A percentile compares a stretch with the other conserved stretches of the same genome.
phyloP scores from a whole-genome alignment of 2,888 invertebrate species.

The Stegana nigrithorax region DNA sequence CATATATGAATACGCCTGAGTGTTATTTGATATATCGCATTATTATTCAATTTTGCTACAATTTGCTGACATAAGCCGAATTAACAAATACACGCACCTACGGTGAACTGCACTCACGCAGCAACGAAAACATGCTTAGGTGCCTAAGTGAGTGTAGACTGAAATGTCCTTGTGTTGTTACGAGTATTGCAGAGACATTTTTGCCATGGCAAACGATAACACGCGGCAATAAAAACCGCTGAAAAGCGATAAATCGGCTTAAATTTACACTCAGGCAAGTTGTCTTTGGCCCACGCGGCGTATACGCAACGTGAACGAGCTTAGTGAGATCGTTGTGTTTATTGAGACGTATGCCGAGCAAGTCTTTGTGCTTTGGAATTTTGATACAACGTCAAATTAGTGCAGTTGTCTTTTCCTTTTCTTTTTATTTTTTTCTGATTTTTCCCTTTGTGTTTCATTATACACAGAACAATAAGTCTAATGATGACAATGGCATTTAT shows the following conservation, averaged over 20 bases:
- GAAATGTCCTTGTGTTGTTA: not conserved
- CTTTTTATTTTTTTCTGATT: not conserved
- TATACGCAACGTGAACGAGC: too few relatives aligned
- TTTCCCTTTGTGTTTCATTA: not conserved
- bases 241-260: conserved; percentile 1
- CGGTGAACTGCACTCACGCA: not conserved
- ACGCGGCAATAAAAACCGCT: not conserved
- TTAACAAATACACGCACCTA: conserved; percentile 2
- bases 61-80: conserved; percentile 6
- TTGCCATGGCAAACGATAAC: not conserved
- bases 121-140: not conserved
- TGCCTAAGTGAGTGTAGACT: not conserved
- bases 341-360: too few relatives aligned
- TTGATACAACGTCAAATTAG: too few relatives aligned
- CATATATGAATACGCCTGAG: conserved; percentile 12
- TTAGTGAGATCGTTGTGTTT: not conserved
- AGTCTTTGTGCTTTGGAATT: too few relatives aligned
- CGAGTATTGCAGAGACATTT: not conserved
- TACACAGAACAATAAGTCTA: not conserved
- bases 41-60: conserved; percentile 17
- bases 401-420: too few relatives aligned
- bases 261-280: conserved; percentile 6
- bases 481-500: not conserved
- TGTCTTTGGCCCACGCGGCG: too few relatives aligned
- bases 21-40: not conserved